Evolutionary conservation across 2,797 vertebrate genomes (phyloP), one percentile per base, ranked within the genome.

Genomic region (Macrochelys suwanniensis): DNA sequence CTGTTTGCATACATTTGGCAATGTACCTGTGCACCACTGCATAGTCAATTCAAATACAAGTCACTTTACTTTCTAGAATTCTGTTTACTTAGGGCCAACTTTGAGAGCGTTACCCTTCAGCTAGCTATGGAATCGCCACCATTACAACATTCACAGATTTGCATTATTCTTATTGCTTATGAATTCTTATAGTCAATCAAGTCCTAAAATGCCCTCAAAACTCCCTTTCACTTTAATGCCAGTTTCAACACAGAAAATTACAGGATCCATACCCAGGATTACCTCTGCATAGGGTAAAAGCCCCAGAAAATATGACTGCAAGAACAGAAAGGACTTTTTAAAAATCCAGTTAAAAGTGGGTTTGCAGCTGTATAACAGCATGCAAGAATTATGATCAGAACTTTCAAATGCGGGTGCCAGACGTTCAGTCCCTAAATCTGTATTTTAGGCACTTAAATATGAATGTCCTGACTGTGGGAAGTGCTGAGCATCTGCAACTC

Each of bases 121-220:
- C 25, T 80, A 84, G 50, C 84, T 85, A 17, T 80, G 51, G 85
- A 88, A 87, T 17, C 54, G 17, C 50, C 89, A 80, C 78, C 42
- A 82, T 78, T 94, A 92, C 89, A 88, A 94, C 95, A 95, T 92
- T 95, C 42, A 93, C 37, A 21, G 16, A 21, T 71, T 93, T 93
- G 19, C 25, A 56, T 82, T 71, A 88, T 90, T 93, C 54, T 79
- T 13, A 5, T 76, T 76, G 23, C 5, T 95, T 28, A 89, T 50
- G 74, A 86, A 83, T 77, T 6, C 85, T 87, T 92, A 84, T 83
- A 71, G 95, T 59, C 57, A 89, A 91, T 65, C 21, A 19, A 53
- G 80, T 80, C 25, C 76, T 82, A 68, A 37, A 37, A 68, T 71
- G 17, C 5, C 9, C 71, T 92, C 90, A 65, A 90, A 71, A 6